These are phyloP conservation scores for Aurelia coerulea DNA, from an alignment of 30 jellyfish, hydroid and myxozoan genomes.

Conservation along the genomic window DNA sequence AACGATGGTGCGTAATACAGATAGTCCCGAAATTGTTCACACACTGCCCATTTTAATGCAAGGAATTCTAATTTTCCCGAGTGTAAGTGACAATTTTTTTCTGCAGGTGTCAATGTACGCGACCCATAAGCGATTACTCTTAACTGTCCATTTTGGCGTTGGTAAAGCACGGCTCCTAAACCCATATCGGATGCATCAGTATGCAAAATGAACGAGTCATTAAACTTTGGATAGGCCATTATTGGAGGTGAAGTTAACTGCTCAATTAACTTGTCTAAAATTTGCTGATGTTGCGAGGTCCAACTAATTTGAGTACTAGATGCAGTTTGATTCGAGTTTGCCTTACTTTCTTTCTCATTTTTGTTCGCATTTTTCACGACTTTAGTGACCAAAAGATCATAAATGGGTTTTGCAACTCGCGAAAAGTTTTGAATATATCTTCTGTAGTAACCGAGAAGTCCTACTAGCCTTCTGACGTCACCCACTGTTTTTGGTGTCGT, in stretches of 20 bases:
- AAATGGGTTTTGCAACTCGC: conserved; percentile 17
- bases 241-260: neutral
- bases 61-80: conserved; percentile 50
- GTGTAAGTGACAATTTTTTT: conserved; percentile 41
- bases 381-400: conserved; percentile 1
- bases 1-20: conserved; percentile 49
- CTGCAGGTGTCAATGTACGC: conserved; percentile 45
- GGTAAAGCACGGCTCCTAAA: conserved; percentile 53
- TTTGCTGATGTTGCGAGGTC: conserved; percentile 5
- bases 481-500: conserved; percentile 27
- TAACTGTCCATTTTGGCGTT: no score
- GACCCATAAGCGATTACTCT: conserved; percentile 56
- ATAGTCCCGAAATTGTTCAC: conserved; percentile 57
- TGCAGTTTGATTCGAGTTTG: neutral
- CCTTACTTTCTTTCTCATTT: neutral
- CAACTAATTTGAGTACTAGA: neutral
- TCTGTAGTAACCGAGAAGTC: conserved; percentile 31
- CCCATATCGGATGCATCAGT: conserved; percentile 52
- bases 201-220: conserved; percentile 23
- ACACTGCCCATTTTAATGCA: conserved; percentile 67
- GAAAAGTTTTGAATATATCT: conserved; percentile 34
- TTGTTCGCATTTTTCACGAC: no score
- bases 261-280: neutral
- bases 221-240: conserved; percentile 52
- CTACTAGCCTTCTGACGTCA: conserved; percentile 22